These are phyloP conservation scores for Sorex maritimensis DNA, from an alignment of 2,797 vertebrate genomes.

Conservation along the genomic window DNA sequence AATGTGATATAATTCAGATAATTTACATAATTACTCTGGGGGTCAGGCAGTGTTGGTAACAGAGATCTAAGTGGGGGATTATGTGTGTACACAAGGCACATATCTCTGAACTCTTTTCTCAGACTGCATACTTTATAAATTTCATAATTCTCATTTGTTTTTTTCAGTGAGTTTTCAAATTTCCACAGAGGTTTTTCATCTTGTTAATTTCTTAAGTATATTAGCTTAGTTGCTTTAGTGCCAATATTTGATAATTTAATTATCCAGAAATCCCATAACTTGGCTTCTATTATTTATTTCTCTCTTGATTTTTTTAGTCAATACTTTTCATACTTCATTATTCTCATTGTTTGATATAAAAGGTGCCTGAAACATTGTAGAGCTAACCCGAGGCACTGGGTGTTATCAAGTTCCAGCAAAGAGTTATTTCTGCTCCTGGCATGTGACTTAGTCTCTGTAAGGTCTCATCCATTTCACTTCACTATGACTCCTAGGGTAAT, in stretches of 20 bases:
- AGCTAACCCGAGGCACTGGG: background rate
- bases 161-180: conserved; percentile 1
- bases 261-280: background rate
- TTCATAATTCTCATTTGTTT: conserved; percentile 32
- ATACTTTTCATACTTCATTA: conserved; percentile 30
- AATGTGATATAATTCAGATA: background rate
- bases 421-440: conserved; percentile 50
- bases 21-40: too few species aligned
- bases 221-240: background rate
- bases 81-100: background rate
- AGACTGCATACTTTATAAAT: background rate
- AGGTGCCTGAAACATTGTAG: conserved; percentile 15
- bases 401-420: background rate
- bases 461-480: conserved; percentile 38
- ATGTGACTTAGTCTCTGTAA: background rate
- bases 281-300: conserved; percentile 16
- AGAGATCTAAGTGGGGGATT: background rate
- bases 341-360: conserved; percentile 35
- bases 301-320: conserved; percentile 27
- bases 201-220: conserved; percentile 42
- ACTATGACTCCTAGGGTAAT: background rate
- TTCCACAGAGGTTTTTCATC: background rate
- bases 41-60: too few species aligned
- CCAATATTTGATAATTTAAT: conserved; percentile 10
- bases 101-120: background rate